Evolutionary conservation across 2,888 invertebrate species (phyloP).

Genomic region (Lissocephala sabroskyi): DNA sequence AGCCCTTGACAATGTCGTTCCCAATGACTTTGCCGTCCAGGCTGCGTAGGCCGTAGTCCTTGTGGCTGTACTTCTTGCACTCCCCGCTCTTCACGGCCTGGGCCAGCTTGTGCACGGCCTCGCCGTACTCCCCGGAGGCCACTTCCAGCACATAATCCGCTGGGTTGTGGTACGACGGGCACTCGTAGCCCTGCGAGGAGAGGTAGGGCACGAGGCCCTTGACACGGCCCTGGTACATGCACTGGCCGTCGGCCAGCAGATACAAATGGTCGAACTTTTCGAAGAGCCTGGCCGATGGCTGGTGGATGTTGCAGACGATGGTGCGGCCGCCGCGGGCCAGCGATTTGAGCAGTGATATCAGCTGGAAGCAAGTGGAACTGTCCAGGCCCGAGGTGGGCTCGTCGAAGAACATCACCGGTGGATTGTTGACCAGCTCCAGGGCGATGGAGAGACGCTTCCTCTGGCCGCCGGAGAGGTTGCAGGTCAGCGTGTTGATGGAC

Average conservation of each 20-base stretch:
- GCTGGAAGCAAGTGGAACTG: slow-evolving; percentile 94
- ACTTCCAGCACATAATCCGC: slow-evolving; percentile 98
- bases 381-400: slow-evolving; percentile 95
- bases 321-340: slow-evolving; percentile 90
- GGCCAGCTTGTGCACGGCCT: slow-evolving; percentile 87
- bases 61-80: slow-evolving; percentile 77
- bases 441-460: slow-evolving; percentile 93
- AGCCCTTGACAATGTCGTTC: slow-evolving; percentile 76
- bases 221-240: slow-evolving; percentile 91
- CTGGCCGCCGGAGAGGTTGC: slow-evolving; percentile 91
- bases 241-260: slow-evolving; percentile 92
- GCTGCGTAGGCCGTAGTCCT: slow-evolving; percentile 60
- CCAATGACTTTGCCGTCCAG: slow-evolving; percentile 68
- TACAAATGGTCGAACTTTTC: slow-evolving; percentile 97
- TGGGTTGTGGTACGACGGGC: slow-evolving; percentile 97
- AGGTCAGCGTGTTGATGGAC: slow-evolving; percentile 84
- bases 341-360: slow-evolving; percentile 89
- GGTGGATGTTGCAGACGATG: slow-evolving; percentile 96
- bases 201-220: slow-evolving; percentile 90
- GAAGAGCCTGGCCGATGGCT: slow-evolving; percentile 94
- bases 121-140: slow-evolving; percentile 95
- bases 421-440: slow-evolving; percentile 94
- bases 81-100: slow-evolving; percentile 87
- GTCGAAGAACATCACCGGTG: slow-evolving; percentile 98
- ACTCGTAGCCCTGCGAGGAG: slow-evolving; percentile 86